phyloP scores from a whole-genome alignment of 2,113 vertebrate species.

The Dromaius novaehollandiae region DNA sequence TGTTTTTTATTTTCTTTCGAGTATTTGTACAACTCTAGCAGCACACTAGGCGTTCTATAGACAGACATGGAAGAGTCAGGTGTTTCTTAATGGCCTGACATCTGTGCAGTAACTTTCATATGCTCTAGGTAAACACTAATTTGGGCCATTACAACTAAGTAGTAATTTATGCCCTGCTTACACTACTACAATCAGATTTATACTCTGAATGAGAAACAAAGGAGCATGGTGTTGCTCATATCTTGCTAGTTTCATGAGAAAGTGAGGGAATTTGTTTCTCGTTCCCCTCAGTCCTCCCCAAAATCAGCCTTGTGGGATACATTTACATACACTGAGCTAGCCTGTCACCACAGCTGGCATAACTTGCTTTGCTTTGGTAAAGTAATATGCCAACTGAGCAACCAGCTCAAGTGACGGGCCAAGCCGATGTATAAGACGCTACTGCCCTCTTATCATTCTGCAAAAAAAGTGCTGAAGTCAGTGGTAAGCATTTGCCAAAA shows the following conservation, averaged over 20 bases:
- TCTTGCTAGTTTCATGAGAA: neutral
- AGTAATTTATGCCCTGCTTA: neutral
- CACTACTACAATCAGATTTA: neutral
- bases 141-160: neutral
- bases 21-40: neutral
- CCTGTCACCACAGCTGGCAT: neutral
- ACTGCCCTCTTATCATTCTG: neutral
- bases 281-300: neutral
- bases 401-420: neutral
- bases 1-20: neutral
- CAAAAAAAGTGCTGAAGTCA: neutral
- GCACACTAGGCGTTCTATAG: neutral
- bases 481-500: neutral
- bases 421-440: neutral
- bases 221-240: neutral
- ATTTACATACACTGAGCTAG: neutral
- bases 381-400: neutral
- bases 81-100: neutral
- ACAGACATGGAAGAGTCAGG: neutral
- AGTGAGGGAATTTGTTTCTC: neutral
- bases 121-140: neutral
- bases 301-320: neutral
- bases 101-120: neutral
- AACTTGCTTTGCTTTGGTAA: neutral
- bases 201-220: neutral